phyloP scores from a whole-genome alignment of 2,113 vertebrate genomes.

The Argyrosomus japonicus region DNA sequence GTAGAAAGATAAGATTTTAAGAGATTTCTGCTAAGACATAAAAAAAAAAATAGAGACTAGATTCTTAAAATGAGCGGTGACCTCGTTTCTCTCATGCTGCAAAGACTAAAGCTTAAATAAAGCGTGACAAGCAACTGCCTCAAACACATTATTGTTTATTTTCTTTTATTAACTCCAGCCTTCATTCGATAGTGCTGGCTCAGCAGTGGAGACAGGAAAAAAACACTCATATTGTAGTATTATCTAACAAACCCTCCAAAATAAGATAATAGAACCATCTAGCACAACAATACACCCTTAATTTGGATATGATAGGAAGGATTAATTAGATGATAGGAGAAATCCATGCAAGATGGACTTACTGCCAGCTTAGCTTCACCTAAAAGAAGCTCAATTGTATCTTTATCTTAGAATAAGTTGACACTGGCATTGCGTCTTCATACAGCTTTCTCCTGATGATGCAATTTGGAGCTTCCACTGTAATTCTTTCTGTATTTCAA shows the following conservation, averaged over 20 bases:
- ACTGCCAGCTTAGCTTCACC: background rate
- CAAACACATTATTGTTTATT: slow-evolving; percentile 53
- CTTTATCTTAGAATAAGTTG: background rate
- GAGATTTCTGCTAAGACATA: background rate
- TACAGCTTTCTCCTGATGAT: background rate
- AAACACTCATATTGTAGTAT: slow-evolving; percentile 5
- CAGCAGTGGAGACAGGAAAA: slow-evolving; percentile 21
- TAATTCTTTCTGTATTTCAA: background rate
- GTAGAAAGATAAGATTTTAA: slow-evolving; percentile 8
- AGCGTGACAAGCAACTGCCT: slow-evolving; percentile 35
- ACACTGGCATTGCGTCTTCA: slow-evolving; percentile 8
- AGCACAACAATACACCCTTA: background rate
- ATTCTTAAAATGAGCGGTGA: slow-evolving; percentile 32
- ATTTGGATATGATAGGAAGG: background rate
- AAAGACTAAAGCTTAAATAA: slow-evolving; percentile 44
- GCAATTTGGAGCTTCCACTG: background rate
- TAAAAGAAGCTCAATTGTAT: background rate
- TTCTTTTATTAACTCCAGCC: slow-evolving; percentile 54
- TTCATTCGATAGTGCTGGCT: slow-evolving; percentile 42
- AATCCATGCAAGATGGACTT: slow-evolving; percentile 5
- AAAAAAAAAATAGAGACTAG: slow-evolving; percentile 1
- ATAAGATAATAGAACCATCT: slow-evolving; percentile 9
- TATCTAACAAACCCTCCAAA: slow-evolving; percentile 23
- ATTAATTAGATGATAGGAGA: slow-evolving; percentile 11
- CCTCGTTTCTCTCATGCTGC: slow-evolving; percentile 42